Evolutionary conservation across 92 coral and sea anemone species (phyloP).

Genomic region (Paramuricea clavata): DNA sequence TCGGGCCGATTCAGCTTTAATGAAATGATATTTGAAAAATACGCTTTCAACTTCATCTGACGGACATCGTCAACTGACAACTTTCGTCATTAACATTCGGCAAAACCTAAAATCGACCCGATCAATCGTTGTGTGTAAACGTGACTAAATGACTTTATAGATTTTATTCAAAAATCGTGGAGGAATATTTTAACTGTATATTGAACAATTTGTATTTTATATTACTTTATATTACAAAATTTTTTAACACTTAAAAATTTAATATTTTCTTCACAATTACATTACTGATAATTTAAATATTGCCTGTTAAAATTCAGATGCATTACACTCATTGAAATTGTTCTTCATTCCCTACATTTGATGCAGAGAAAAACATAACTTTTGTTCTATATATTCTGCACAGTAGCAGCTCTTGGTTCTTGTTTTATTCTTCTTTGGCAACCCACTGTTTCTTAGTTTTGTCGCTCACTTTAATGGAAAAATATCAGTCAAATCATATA

Average conservation of each 20-base stretch:
- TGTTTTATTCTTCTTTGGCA: neutral
- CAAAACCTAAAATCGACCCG: no score
- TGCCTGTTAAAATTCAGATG: neutral
- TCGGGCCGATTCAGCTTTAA: no score
- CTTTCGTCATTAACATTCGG: no score
- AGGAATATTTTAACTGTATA: neutral
- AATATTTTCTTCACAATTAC: neutral
- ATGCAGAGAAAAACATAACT: neutral
- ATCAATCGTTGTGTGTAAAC: no score
- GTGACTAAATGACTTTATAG: no score
- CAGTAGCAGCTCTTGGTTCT: neutral
- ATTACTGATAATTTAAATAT: neutral
- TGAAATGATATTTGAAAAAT: no score
- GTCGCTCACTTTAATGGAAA: constrained; percentile 4
- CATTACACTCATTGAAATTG: neutral
- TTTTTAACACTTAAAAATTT: neutral
- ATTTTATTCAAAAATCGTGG: neutral
- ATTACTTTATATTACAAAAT: no score
- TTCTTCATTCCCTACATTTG: neutral
- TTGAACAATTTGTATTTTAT: constrained; percentile 8
- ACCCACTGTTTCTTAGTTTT: neutral
- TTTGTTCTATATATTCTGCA: neutral
- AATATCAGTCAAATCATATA: neutral
- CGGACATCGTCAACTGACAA: no score
- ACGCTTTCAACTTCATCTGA: no score